A percentile compares a stretch with the other conserved stretches of the same genome.
phyloP scores from a whole-genome alignment of 2,888 invertebrate species.

The Diadromus collaris region DNA sequence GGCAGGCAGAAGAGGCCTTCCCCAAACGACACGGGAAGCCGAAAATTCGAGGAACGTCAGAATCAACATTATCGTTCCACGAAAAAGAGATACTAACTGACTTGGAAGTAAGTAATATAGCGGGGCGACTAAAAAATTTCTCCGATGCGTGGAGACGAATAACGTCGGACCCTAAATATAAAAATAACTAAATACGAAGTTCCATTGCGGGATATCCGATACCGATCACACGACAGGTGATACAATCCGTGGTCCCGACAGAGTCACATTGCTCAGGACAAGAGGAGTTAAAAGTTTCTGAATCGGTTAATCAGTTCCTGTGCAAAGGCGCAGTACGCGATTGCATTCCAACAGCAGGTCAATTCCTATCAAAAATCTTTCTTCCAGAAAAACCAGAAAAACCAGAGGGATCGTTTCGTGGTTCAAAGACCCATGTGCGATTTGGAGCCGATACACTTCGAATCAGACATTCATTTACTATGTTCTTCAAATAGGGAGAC shows the following conservation, averaged over 20 bases:
- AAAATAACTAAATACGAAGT: too few species aligned
- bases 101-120: neutral
- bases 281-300: too few species aligned
- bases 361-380: too few species aligned
- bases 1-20: conserved; percentile 7
- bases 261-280: too few species aligned
- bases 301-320: too few species aligned
- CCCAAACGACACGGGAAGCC: neutral
- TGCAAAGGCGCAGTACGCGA: too few species aligned
- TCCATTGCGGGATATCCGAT: neutral
- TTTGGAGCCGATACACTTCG: neutral
- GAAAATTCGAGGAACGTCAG: neutral
- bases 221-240: neutral
- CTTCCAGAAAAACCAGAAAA: too few species aligned
- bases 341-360: too few species aligned
- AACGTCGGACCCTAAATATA: conserved; percentile 8
- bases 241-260: too few species aligned
- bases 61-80: neutral
- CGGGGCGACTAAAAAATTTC: conserved; percentile 3
- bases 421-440: too few species aligned
- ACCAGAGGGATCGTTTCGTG: too few species aligned
- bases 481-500: neutral
- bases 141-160: neutral
- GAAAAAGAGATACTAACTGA: neutral
- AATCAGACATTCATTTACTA: neutral